phyloP scores from a whole-genome alignment of 2,888 invertebrate species.

The Drosophila austrosaltans region DNA sequence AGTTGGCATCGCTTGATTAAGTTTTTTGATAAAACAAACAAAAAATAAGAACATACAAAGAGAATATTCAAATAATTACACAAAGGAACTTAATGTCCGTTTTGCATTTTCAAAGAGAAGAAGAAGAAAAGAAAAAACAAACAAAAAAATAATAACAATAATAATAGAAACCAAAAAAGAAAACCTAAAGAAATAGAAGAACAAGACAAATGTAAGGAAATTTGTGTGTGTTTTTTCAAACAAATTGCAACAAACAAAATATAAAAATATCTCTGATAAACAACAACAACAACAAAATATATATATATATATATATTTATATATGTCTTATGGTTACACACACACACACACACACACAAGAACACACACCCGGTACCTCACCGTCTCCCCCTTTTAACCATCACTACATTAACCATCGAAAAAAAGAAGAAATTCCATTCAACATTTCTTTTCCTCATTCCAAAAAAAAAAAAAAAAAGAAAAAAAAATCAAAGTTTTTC shows the following conservation, averaged over 20 bases:
- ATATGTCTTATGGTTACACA: constrained; percentile 84
- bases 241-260: constrained; percentile 32
- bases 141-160: constrained; percentile 7
- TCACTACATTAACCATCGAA: constrained; percentile 24
- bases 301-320: constrained; percentile 47
- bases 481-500: constrained; percentile 3
- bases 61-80: constrained; percentile 1
- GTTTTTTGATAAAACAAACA: constrained; percentile 32
- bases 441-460: background rate
- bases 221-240: constrained; percentile 33
- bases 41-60: constrained; percentile 27
- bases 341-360: constrained; percentile 78
- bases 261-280: constrained; percentile 35
- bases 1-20: constrained; percentile 82
- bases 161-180: background rate
- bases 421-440: background rate
- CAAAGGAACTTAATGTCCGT: constrained; percentile 36
- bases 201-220: constrained; percentile 52
- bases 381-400: constrained; percentile 15
- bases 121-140: constrained; percentile 21
- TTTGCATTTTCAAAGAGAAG: constrained; percentile 63
- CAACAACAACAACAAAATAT: constrained; percentile 19
- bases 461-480: background rate
- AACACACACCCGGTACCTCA: constrained; percentile 35
- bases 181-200: constrained; percentile 5